Evolutionary conservation across 2,113 vertebrate species (phyloP), one percentile per base, ranked within the genome.

Genomic region (Corapipo altera): DNA sequence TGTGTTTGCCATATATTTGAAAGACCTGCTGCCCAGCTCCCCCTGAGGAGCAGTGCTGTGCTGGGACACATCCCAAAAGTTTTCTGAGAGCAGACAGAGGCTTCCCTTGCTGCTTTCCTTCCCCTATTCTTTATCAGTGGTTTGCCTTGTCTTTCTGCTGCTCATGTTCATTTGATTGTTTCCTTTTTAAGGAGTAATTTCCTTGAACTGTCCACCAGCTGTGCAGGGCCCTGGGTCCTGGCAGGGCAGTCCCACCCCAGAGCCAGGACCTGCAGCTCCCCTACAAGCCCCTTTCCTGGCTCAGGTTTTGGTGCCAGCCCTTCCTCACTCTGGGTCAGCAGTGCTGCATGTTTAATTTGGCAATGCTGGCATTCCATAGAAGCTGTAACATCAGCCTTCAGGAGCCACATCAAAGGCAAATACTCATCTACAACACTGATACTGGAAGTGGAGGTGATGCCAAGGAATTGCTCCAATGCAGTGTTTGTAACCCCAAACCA

Each of bases 361-460:
- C 54, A 33, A 14, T 2, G 11, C 7, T 8, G 24, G 23, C 32
- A 3, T 43, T 9, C 19, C 16, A 2, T 7, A 33, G 69, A 27
- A 44, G 39, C 52, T 54, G 7, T 22, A 26, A 32, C 69, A n/a
- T 3, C 81, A 52, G 58, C 51, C 62, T 43, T 20, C 32, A 11
- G 62, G 3, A 37, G 48, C 37, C 26, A 41, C 85, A 39, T 26
- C 69, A 23, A 58, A 54, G 48, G 48, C 49, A 33, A 70, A 15
- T 6, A 20, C 22, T 61, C 41, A 48, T 5, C 28, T 7, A 12
- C 1, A 3, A 6, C 55, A n/a, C 0, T 7, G 17, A 27, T 54
- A 79, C 64, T 65, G 2, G 22, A 72, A 26, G n/a, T 8, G 64
- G 37, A 70, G 67, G 22, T 16, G 23, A 37, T 26, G 2, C 67